Evolutionary conservation across 2,113 vertebrate genomes (phyloP).

Genomic region (Apistogramma diplotaenia): DNA sequence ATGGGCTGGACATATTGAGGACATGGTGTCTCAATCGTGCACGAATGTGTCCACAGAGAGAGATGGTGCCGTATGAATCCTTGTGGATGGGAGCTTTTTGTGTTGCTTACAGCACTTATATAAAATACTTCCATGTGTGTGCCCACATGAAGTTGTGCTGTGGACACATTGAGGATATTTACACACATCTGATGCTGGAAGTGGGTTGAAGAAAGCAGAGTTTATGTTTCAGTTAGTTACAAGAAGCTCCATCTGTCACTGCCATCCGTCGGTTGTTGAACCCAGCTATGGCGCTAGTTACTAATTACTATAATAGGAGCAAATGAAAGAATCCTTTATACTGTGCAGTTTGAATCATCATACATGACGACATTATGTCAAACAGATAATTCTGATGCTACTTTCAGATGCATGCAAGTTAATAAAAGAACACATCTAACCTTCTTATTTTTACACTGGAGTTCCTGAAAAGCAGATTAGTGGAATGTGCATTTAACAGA

Average conservation of each 20-base stretch:
- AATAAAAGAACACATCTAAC: too few species aligned
- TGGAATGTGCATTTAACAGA: not conserved
- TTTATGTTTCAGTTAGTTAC: slow-evolving; percentile 30
- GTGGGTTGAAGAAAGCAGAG: slow-evolving; percentile 17
- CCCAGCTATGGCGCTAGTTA: not conserved
- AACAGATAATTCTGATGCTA: not conserved
- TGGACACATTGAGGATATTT: not conserved
- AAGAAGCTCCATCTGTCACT: slow-evolving; percentile 52
- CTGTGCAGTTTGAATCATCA: not conserved
- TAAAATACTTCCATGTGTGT: not conserved
- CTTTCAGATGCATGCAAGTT: not conserved
- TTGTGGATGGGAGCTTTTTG: not conserved
- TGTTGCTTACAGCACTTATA: not conserved
- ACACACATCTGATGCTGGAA: not conserved
- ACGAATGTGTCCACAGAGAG: not conserved
- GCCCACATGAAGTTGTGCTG: not conserved
- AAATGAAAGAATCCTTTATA: not conserved
- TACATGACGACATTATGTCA: not conserved
- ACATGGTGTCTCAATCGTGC: slow-evolving; percentile 45
- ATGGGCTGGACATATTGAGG: slow-evolving; percentile 58
- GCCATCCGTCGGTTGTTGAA: not conserved
- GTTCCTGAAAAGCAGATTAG: not conserved
- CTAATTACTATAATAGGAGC: not conserved
- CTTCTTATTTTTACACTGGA: not conserved
- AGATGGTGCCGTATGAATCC: not conserved